Conservation (phyloP, 2,113 vertebrate genomes). For the Pituophis catenifer region DNA sequence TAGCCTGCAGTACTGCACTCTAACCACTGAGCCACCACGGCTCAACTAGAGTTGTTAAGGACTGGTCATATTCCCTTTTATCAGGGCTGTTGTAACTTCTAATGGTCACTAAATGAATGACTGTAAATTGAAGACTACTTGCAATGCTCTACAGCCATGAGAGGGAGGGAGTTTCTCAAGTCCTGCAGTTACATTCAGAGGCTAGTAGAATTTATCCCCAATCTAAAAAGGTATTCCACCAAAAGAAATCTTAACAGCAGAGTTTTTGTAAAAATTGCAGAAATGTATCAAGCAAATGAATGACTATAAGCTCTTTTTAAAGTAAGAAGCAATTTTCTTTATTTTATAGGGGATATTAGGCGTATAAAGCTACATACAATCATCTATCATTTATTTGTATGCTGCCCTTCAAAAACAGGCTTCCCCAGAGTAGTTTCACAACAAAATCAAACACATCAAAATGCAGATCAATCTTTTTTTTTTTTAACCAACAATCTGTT, state of each 20-base stretch:
- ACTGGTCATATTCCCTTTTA: neutral
- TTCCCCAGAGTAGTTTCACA: neutral
- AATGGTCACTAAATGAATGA: neutral
- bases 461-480: neutral
- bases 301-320: neutral
- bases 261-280: neutral
- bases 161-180: neutral
- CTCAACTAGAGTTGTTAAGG: neutral
- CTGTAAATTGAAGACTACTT: neutral
- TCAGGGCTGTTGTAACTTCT: neutral
- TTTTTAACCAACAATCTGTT: neutral
- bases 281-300: neutral
- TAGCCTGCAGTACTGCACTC: no score
- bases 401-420: neutral
- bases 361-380: neutral
- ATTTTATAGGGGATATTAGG: neutral
- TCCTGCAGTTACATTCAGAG: neutral
- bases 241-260: neutral
- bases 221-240: neutral
- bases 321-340: neutral
- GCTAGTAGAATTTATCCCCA: neutral
- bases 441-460: neutral
- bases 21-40: accelerated
- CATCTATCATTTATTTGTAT: neutral
- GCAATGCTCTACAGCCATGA: neutral